Percentiles rank a stretch among this genome's conserved stretches.
Conservation (phyloP, 1,140 invertebrate species). For the Drosophila funebris region DNA sequence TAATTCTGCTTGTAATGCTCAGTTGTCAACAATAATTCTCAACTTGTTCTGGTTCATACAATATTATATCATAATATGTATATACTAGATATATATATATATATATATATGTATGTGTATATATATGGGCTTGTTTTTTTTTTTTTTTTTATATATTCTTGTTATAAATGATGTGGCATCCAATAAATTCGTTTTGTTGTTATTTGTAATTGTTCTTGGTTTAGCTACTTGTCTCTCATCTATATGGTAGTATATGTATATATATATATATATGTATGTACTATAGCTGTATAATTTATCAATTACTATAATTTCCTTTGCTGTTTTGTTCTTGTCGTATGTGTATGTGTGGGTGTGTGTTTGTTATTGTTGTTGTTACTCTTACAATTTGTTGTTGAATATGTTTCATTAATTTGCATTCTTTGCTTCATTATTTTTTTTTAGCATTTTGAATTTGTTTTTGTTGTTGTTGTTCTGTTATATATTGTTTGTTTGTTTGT, state of each 20-base stretch:
- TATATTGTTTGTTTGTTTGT: slow-evolving; percentile 19
- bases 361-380: slow-evolving; percentile 38
- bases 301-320: slow-evolving; percentile 27
- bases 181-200: slow-evolving; percentile 84
- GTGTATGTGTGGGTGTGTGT: slow-evolving; percentile 44
- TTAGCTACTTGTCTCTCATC: slow-evolving; percentile 72
- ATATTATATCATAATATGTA: slow-evolving; percentile 39
- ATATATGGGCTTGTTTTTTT: slow-evolving; percentile 60
- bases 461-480: slow-evolving; percentile 23
- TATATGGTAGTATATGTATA: slow-evolving; percentile 24
- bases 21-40: slow-evolving; percentile 77
- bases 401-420: slow-evolving; percentile 1
- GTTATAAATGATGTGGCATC: slow-evolving; percentile 84
- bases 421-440: slow-evolving; percentile 24
- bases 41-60: slow-evolving; percentile 50
- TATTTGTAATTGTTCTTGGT: slow-evolving; percentile 70
- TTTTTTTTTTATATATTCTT: slow-evolving; percentile 53
- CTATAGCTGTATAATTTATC: slow-evolving; percentile 21
- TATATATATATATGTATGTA: slow-evolving; percentile 20
- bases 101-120: slow-evolving; percentile 43
- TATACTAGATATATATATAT: slow-evolving; percentile 36
- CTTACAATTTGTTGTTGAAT: slow-evolving; percentile 11
- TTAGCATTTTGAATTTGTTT: slow-evolving; percentile 3
- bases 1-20: slow-evolving; percentile 72
- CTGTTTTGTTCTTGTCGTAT: slow-evolving; percentile 41